These are phyloP conservation scores for Diadema setosum DNA, from an alignment of 35 echinoderm and acorn worm species.

Conservation along the genomic window DNA sequence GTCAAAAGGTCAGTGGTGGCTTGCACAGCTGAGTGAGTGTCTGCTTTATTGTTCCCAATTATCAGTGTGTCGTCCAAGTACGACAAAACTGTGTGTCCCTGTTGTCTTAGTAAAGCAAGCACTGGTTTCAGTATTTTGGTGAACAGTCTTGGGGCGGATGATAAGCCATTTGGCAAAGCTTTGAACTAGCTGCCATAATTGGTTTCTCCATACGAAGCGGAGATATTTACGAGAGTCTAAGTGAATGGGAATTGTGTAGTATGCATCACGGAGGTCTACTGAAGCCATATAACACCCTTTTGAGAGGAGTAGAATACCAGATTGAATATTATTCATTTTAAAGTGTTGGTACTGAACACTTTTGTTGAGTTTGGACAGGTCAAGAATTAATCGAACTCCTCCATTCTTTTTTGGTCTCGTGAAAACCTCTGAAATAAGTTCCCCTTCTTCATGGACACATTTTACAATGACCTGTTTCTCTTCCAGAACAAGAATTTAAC, in stretches of 20 bases:
- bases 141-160: no score
- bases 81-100: no score
- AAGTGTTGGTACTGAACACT: slow-evolving; percentile 23
- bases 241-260: slow-evolving; percentile 44
- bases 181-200: no score
- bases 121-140: no score
- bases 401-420: slow-evolving; percentile 59
- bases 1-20: no score
- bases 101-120: no score
- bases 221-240: no score
- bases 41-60: no score
- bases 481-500: not conserved
- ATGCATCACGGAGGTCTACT: slow-evolving; percentile 43
- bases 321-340: slow-evolving; percentile 28
- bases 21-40: no score
- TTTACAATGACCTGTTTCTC: slow-evolving; percentile 9
- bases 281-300: not conserved
- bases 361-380: slow-evolving; percentile 58
- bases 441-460: not conserved
- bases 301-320: not conserved
- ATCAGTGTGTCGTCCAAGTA: no score
- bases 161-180: no score
- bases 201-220: no score
- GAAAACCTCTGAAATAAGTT: slow-evolving; percentile 55
- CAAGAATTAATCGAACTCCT: slow-evolving; percentile 34